Base-by-base conservation (phyloP, 2,888 invertebrate genomes). In the Tribolium freemani region DNA sequence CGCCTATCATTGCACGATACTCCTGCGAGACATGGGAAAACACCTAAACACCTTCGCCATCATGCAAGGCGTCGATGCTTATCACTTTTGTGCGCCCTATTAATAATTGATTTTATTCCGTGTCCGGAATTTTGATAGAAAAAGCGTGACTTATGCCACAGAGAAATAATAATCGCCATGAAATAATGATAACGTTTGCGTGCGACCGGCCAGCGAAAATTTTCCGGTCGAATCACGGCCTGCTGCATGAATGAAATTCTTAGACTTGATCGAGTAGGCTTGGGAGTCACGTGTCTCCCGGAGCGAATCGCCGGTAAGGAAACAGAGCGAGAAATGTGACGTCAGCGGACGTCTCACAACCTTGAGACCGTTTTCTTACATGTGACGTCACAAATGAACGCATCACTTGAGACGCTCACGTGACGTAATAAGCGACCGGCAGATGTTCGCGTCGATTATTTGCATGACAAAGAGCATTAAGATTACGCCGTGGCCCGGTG, bases 381-480 rank as follows among this genome's bases (percentile, higher is more conserved):
- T 71, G 72, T 81, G 80, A 82, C 83, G 83, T 82, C 81, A 82
- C 66, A 26, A 53, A 10, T 20, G 48, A 68, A 71, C 64, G 64
- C 60, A 53, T 57, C 71, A 75, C 82, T 79, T 80, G 80, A 81
- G 80, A 80, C 80, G 76, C 63, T 72, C 78, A 80, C 77, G 78
- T 79, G 78, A 81, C 80, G 80, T 80, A 77, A 77, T 66, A 76
- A 75, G 75, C 73, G 72, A 76, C 76, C 77, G 84, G 82, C 85
- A 85, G 85, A 85, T 85, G 84, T 84, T 82, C 77, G 46, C 73
- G 79, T 79, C 77, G 72, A 75, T 63, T 78, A 85, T 86, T 86
- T 83, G 79, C 86, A 86, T 86, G 81, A 86, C 83, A 86, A 86
- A 85, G 78, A 82, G 84, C 80, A 86, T 86, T 85, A 86, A 86